phyloP scores from a whole-genome alignment of 2,113 vertebrate species.

The Micronycteris hirsuta region DNA sequence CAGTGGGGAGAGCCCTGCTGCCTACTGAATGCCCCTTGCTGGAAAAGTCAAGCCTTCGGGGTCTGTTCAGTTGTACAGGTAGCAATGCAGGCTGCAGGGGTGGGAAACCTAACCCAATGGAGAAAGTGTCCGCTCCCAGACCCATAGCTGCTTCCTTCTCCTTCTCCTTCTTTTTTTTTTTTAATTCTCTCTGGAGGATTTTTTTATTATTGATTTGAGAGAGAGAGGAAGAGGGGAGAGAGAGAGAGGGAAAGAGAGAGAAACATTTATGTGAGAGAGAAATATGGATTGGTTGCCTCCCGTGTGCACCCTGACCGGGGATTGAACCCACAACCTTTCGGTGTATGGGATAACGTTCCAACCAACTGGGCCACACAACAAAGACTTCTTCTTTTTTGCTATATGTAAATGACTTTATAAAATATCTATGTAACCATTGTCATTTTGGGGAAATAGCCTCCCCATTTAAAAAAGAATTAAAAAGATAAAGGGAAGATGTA shows the following conservation, averaged over 20 bases:
- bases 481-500: not conserved
- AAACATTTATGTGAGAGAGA: too few relatives aligned
- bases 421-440: not conserved
- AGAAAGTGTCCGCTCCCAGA: not conserved
- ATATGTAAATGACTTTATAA: not conserved
- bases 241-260: too few relatives aligned
- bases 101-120: not conserved
- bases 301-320: too few relatives aligned
- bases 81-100: not conserved
- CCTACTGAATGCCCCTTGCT: conserved; percentile 1
- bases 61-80: not conserved
- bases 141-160: not conserved
- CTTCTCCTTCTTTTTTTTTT: not conserved
- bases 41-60: not conserved
- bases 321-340: too few relatives aligned
- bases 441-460: not conserved
- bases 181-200: too few relatives aligned
- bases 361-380: too few relatives aligned
- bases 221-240: too few relatives aligned
- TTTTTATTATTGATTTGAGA: too few relatives aligned
- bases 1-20: conserved; percentile 25
- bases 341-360: too few relatives aligned
- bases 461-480: not conserved
- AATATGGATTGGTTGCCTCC: too few relatives aligned
- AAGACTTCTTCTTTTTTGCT: not conserved